Base-by-base conservation (phyloP, 2,113 vertebrate genomes). In the Muscicapa adusta region DNA sequence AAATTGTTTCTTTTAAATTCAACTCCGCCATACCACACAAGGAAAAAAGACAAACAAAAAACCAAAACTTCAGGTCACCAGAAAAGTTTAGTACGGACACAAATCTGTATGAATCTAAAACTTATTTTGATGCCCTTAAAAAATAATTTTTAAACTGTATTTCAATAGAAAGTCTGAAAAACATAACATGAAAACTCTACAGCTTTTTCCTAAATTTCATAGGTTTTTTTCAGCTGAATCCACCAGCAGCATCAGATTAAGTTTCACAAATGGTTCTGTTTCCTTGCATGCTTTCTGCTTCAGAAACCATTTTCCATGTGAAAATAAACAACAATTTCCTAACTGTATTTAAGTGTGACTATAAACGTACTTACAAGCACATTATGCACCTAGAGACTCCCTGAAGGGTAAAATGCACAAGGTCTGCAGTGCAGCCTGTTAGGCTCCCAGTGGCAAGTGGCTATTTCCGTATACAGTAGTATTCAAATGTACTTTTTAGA, bases 21-120 rank as follows among this genome's bases (percentile, higher is more conserved):
- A 56, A 19, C 8, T 40, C 10, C 0, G 0, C 17, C 29, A 8
- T 24, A 34, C 7, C 17, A 45, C 19, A 80, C 3, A 5, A n/a
- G 45, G 36, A 8, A 33, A 8, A 53, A 38, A 62, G n/a, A n/a
- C n/a, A n/a, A n/a, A n/a, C n/a, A n/a, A n/a, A n/a, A n/a, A n/a
- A n/a, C n/a, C n/a, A 51, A 12, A 45, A 67, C 8, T 68, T 67
- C 31, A 57, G 4, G 38, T 72, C 28, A 67, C 7, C 20, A 50
- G 23, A 42, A n/a, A 53, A n/a, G 20, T 47, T 84, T 40, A n/a
- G 13, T 75, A 38, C 5, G 56, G 42, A 5, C 3, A 8, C 20
- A 54, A 71, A 70, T 43, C 2, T 22, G 5, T 28, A 66, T 23
- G 73, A 2, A 45, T 36, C 40, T 61, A 4, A 33, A 61, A 43